A percentile compares a stretch with the other conserved stretches of the same genome.
These are phyloP conservation scores for Alcis repandata DNA, from an alignment of 2,888 invertebrate genomes.

Conservation along the genomic window DNA sequence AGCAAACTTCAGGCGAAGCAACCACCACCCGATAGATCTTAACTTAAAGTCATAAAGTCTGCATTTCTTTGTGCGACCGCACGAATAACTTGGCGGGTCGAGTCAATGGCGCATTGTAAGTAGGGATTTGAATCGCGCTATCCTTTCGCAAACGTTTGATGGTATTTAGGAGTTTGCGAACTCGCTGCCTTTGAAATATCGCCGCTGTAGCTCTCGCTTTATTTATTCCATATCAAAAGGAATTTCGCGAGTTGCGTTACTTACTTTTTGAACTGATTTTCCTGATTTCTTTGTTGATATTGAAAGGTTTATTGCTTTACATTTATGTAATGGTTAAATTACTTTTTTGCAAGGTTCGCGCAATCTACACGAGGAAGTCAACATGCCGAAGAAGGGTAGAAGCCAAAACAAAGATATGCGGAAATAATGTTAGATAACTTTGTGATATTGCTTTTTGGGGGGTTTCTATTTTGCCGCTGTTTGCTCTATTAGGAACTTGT, in stretches of 20 bases:
- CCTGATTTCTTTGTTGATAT: slow-evolving; percentile 16
- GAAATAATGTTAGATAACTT: slow-evolving; percentile 9
- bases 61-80: slow-evolving; percentile 22
- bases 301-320: slow-evolving; percentile 15
- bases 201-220: slow-evolving; percentile 22
- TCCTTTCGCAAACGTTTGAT: slow-evolving; percentile 52
- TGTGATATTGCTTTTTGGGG: slow-evolving; percentile 16
- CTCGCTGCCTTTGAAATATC: slow-evolving; percentile 47
- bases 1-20: slow-evolving; percentile 30
- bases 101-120: slow-evolving; percentile 52
- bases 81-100: slow-evolving; percentile 31
- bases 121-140: slow-evolving; percentile 47
- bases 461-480: background rate
- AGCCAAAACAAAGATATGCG: slow-evolving; percentile 1
- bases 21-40: slow-evolving; percentile 27
- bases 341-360: background rate
- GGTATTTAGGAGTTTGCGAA: slow-evolving; percentile 56
- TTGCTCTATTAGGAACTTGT: slow-evolving; percentile 14
- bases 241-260: slow-evolving; percentile 22
- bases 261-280: slow-evolving; percentile 8
- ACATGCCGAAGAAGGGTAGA: background rate
- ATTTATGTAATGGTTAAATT: slow-evolving; percentile 3
- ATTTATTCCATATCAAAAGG: slow-evolving; percentile 31
- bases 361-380: slow-evolving; percentile 2
- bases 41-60: slow-evolving; percentile 21